Percentiles rank a stretch among this genome's conserved stretches.
These are phyloP conservation scores for Nomada flava DNA, from an alignment of 2,888 invertebrate species.

Conservation along the genomic window DNA sequence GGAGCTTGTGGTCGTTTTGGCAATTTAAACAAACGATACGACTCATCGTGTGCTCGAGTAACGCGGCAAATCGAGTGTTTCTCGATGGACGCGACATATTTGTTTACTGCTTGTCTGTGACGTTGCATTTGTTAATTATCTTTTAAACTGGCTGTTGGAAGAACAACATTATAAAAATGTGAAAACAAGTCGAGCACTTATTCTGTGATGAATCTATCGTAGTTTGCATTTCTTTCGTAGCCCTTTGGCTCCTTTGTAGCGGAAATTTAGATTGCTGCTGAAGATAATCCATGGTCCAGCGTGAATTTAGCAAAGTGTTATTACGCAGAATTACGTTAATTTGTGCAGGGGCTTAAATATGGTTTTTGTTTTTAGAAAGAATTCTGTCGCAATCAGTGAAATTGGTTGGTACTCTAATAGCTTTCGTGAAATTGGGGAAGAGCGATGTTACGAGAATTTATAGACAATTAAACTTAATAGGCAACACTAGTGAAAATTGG, in stretches of 20 bases:
- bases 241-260: not conserved
- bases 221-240: not conserved
- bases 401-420: not conserved
- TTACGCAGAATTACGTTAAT: no score
- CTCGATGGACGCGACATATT: not conserved
- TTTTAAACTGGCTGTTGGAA: conserved; percentile 1
- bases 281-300: no score
- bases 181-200: not conserved
- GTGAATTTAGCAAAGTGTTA: no score
- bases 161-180: not conserved
- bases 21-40: not conserved
- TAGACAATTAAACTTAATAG: conserved; percentile 4
- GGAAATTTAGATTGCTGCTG: not conserved
- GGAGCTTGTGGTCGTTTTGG: not conserved
- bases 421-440: not conserved
- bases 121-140: conserved; percentile 18
- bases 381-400: not conserved
- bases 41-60: not conserved
- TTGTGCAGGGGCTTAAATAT: no score
- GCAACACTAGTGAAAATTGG: not conserved
- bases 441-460: not conserved
- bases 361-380: no score
- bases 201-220: not conserved
- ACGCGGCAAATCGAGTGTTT: conserved; percentile 19
- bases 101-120: conserved; percentile 6